These are phyloP conservation scores for Xanthia icteritia DNA, from an alignment of 2,888 invertebrate species.

Conservation along the genomic window DNA sequence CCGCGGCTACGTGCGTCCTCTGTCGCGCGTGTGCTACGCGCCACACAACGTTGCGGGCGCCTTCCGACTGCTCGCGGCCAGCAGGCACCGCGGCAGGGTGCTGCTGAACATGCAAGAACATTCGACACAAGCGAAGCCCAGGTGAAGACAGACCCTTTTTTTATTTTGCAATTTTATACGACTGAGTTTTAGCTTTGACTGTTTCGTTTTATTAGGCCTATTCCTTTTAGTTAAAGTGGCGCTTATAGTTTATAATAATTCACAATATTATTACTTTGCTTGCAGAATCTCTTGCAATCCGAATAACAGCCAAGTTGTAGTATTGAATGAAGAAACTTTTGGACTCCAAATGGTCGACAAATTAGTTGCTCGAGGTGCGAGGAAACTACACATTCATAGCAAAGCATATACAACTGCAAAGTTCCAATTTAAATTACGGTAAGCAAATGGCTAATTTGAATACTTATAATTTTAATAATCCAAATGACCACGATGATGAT, in stretches of 20 bases:
- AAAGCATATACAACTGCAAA: conserved; percentile 44
- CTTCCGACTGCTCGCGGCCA: conserved; percentile 43
- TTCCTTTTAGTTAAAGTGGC: background rate
- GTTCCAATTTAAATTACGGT: conserved; percentile 68
- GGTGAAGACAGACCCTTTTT: conserved; percentile 54
- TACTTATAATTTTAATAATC: background rate
- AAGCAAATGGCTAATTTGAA: conserved; percentile 9
- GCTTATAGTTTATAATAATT: background rate
- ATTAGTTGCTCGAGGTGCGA: conserved; percentile 74
- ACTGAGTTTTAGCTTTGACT: background rate
- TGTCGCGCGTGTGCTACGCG: conserved; percentile 73
- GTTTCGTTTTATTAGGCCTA: background rate
- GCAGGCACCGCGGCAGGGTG: conserved; percentile 58
- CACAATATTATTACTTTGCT: conserved; percentile 11
- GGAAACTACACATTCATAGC: conserved; percentile 67
- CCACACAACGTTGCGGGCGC: conserved; percentile 46
- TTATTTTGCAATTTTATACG: background rate
- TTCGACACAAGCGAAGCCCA: conserved; percentile 48
- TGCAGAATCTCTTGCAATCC: conserved; percentile 62
- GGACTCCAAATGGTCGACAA: conserved; percentile 71
- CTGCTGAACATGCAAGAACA: conserved; percentile 44
- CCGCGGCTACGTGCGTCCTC: conserved; percentile 77
- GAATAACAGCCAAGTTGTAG: conserved; percentile 59
- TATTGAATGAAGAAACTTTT: conserved; percentile 69
- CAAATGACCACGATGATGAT: background rate